These are phyloP conservation scores for Apis cerana DNA, from an alignment of 1,140 invertebrate species.

Conservation along the genomic window DNA sequence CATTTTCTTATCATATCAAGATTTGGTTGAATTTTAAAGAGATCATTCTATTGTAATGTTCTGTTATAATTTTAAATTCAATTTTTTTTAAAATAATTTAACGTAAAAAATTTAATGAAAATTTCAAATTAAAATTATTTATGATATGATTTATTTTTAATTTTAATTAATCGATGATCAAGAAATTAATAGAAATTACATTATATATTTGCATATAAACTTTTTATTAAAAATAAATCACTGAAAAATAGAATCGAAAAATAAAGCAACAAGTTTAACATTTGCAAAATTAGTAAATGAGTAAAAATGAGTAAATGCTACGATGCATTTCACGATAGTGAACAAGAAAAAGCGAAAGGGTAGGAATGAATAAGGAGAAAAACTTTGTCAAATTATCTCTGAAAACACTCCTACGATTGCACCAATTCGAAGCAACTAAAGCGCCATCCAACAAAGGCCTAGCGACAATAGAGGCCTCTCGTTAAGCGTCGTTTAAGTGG, in stretches of 20 bases:
- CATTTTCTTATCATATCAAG: background rate
- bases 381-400: slow-evolving; percentile 9
- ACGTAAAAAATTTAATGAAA: too few species aligned
- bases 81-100: background rate
- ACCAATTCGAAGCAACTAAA: slow-evolving; percentile 29
- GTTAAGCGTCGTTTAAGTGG: slow-evolving; percentile 49
- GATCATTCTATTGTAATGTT: too few species aligned
- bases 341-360: background rate
- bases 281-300: background rate
- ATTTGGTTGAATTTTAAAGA: background rate
- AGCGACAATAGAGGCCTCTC: slow-evolving; percentile 44
- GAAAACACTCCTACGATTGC: slow-evolving; percentile 32
- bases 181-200: too few species aligned
- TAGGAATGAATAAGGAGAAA: too few species aligned
- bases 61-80: background rate
- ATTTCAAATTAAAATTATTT: too few species aligned
- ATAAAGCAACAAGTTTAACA: too few species aligned
- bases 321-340: too few species aligned
- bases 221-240: too few species aligned
- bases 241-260: too few species aligned
- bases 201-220: too few species aligned
- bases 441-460: slow-evolving; percentile 13
- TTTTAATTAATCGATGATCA: too few species aligned
- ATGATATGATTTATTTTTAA: too few species aligned
- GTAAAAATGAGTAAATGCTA: background rate